These are phyloP conservation scores for Myrmecophaga tridactyla DNA, from an alignment of 2,113 vertebrate species.

Conservation along the genomic window DNA sequence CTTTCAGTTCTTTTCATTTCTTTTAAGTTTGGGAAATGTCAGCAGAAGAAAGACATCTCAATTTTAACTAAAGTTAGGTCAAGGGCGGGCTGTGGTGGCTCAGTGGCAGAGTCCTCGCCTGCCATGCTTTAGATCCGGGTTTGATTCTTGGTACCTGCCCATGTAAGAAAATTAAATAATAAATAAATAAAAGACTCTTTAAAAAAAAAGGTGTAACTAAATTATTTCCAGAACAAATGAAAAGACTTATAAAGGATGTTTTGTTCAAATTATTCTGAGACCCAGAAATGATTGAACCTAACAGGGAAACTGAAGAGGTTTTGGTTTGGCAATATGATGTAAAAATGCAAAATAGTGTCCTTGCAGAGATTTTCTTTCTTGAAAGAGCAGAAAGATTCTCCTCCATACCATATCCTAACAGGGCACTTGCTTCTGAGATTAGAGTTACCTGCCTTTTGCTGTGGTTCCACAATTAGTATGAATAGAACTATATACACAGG, in stretches of 20 bases:
- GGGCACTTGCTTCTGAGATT: neutral
- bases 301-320: neutral
- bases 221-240: slow-evolving; percentile 25
- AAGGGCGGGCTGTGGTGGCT: no score
- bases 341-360: neutral
- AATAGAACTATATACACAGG: neutral
- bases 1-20: neutral
- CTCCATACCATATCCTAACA: accelerated
- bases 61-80: neutral
- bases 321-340: neutral
- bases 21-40: neutral
- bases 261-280: neutral
- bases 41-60: neutral
- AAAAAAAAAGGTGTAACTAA: slow-evolving; percentile 4
- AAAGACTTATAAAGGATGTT: neutral
- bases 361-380: neutral
- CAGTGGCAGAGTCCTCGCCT: no score
- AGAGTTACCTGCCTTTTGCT: neutral
- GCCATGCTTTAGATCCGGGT: no score
- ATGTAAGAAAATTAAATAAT: no score
- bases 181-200: no score
- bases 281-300: neutral
- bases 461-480: accelerated
- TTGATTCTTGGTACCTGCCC: no score
- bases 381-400: neutral